Conservation (phyloP, 2,888 invertebrate species). For the Erebia ligea region DNA sequence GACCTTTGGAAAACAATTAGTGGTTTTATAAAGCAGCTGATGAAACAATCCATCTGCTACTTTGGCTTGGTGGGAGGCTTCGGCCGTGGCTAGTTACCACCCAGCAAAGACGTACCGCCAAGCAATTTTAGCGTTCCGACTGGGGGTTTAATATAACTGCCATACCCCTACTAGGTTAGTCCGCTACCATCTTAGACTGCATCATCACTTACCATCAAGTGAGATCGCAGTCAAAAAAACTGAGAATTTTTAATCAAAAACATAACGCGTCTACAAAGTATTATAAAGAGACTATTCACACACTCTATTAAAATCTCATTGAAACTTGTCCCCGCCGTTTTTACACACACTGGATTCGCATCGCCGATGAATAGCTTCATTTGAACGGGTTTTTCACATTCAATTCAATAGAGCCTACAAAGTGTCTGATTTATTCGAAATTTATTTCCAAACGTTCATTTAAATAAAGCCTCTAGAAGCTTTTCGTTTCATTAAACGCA, state of each 20-base stretch:
- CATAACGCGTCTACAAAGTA: background rate
- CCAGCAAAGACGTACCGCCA: too few relatives aligned
- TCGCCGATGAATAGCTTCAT: constrained; percentile 28
- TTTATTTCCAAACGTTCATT: constrained; percentile 22
- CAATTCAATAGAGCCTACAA: constrained; percentile 20
- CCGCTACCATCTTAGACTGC: too few relatives aligned
- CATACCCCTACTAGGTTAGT: too few relatives aligned
- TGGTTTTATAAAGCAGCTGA: background rate
- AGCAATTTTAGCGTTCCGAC: too few relatives aligned
- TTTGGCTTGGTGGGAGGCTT: too few relatives aligned
- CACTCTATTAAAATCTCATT: constrained; percentile 24
- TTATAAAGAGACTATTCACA: background rate
- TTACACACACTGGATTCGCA: constrained; percentile 21
- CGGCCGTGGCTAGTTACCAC: too few relatives aligned
- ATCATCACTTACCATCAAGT: too few relatives aligned
- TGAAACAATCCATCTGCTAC: too few relatives aligned
- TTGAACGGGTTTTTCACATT: constrained; percentile 23
- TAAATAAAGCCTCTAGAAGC: constrained; percentile 14
- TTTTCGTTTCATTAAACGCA: background rate
- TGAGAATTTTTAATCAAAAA: background rate
- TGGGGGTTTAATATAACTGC: too few relatives aligned
- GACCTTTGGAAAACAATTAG: background rate
- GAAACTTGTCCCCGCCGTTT: constrained; percentile 24
- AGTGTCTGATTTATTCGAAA: constrained; percentile 16
- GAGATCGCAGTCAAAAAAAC: too few relatives aligned